Conservation (phyloP, 2,888 invertebrate genomes). For the Fragum whitleyi region DNA sequence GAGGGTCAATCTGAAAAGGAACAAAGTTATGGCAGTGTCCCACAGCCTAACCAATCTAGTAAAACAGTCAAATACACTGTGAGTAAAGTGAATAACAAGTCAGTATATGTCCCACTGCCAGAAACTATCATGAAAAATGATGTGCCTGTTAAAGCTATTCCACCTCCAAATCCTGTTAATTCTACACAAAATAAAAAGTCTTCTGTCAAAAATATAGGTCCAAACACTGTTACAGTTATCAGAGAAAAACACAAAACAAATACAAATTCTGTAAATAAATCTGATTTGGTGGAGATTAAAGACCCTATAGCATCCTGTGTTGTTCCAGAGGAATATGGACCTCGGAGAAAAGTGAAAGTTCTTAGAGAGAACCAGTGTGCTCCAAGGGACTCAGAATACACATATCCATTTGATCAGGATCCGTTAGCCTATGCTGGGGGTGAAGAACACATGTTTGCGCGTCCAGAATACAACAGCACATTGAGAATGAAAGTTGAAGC, state of each 20-base stretch:
- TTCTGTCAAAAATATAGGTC: conserved; percentile 4
- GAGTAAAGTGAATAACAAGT: conserved; percentile 42
- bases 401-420: conserved; percentile 71
- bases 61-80: conserved; percentile 63
- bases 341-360: conserved; percentile 68
- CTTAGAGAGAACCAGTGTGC: conserved; percentile 71
- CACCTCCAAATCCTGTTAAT: background rate
- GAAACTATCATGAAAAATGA: background rate
- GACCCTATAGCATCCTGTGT: conserved; percentile 57
- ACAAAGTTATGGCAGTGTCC: background rate
- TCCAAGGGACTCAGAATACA: conserved; percentile 66
- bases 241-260: conserved; percentile 39
- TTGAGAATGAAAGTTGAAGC: conserved; percentile 75
- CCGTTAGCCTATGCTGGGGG: conserved; percentile 49
- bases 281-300: background rate
- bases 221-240: conserved; percentile 45
- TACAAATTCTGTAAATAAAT: background rate
- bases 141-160: background rate
- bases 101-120: conserved; percentile 48
- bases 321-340: conserved; percentile 38
- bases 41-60: background rate
- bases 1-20: conserved; percentile 9
- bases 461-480: conserved; percentile 81
- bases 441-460: conserved; percentile 76
- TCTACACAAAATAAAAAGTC: conserved; percentile 7